Conservation (phyloP, 2,113 vertebrate genomes). For the Lamprologus speciosus region DNA sequence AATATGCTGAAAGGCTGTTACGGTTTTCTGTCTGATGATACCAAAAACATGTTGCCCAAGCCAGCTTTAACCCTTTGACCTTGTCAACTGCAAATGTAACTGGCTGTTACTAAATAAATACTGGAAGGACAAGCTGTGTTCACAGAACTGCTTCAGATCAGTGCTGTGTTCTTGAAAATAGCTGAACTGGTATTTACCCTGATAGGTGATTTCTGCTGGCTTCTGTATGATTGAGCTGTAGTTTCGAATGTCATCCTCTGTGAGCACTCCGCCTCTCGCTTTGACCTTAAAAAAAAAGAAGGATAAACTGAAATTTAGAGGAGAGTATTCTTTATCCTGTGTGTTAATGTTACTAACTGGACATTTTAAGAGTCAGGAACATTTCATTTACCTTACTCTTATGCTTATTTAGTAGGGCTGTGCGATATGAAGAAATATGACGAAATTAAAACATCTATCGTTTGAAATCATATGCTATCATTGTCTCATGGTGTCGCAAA, state of each 20-base stretch:
- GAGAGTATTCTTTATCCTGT: neutral
- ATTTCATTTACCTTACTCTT: neutral
- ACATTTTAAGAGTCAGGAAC: neutral
- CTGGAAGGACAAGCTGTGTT: neutral
- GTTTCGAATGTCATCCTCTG: slow-evolving; percentile 87
- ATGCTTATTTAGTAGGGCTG: neutral
- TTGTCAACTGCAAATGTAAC: neutral
- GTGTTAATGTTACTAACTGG: neutral
- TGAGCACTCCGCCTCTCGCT: slow-evolving; percentile 79
- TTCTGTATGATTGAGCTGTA: slow-evolving; percentile 81
- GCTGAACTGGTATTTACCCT: slow-evolving; percentile 68
- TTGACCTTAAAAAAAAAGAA: slow-evolving; percentile 65
- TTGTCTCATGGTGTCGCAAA: neutral
- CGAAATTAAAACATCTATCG: neutral
- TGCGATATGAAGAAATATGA: neutral
- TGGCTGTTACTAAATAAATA: neutral
- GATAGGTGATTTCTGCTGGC: slow-evolving; percentile 82
- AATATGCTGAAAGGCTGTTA: neutral
- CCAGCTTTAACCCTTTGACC: neutral
- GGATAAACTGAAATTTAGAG: neutral
- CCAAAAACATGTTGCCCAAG: neutral
- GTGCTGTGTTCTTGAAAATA: neutral
- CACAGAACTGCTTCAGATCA: neutral
- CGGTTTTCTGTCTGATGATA: neutral
- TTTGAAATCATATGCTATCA: neutral